These are phyloP conservation scores for Nesometra sesokonis DNA, from an alignment of 35 echinoderm and acorn worm species.

Conservation along the genomic window DNA sequence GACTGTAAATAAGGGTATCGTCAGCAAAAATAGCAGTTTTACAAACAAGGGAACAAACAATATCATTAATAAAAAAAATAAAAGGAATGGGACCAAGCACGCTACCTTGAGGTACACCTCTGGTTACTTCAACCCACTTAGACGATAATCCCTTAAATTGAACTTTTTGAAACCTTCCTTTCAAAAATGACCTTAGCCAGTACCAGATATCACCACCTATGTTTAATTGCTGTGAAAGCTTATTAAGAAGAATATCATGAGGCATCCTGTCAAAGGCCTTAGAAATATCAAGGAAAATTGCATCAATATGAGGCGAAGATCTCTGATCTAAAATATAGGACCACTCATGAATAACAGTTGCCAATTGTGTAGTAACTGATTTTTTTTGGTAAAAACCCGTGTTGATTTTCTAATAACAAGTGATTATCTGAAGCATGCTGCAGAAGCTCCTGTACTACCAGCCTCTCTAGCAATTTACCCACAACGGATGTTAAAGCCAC, in stretches of 20 bases:
- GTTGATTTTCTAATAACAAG: conserved; percentile 4
- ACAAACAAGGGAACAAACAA: no score
- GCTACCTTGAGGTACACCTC: no score
- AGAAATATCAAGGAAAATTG: neutral
- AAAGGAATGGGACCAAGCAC: no score
- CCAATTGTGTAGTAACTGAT: neutral
- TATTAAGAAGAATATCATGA: neutral
- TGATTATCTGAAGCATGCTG: neutral
- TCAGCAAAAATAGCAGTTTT: no score
- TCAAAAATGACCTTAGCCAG: neutral
- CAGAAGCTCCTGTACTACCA: neutral
- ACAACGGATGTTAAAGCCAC: conserved; percentile 5
- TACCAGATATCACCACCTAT: neutral
- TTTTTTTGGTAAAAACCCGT: neutral
- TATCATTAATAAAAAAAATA: no score
- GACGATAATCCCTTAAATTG: neutral
- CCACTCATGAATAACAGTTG: neutral
- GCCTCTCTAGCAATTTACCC: conserved; percentile 6
- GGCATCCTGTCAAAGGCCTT: neutral
- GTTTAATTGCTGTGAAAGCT: neutral
- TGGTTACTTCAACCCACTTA: no score
- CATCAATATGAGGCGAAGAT: neutral
- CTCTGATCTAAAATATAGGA: neutral
- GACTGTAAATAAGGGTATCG: no score
- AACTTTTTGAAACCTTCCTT: neutral